Evolutionary conservation across 2,113 vertebrate species (phyloP).

Genomic region (Stigmatopora nigra): DNA sequence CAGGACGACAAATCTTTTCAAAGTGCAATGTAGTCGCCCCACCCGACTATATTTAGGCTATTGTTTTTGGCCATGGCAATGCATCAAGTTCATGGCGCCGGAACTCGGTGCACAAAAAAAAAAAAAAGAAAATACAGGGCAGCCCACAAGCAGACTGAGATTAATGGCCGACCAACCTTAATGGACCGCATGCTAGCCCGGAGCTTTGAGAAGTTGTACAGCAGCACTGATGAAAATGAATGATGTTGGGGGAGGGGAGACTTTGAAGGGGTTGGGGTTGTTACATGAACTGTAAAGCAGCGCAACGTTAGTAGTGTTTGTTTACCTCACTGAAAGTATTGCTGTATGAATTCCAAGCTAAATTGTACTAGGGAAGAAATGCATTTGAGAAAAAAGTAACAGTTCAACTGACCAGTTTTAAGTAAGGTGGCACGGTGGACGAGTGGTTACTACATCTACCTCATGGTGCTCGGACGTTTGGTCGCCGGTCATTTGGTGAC

Average conservation of each 20-base stretch:
- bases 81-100: constrained; percentile 5
- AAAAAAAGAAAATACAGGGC: constrained; percentile 2
- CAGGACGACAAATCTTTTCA: neutral
- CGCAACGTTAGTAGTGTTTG: constrained; percentile 1
- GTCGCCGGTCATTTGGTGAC: no score
- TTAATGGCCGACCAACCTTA: constrained; percentile 1
- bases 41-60: constrained; percentile 6
- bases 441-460: no score
- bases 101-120: neutral
- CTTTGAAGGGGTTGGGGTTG: neutral
- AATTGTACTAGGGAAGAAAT: no score
- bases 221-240: constrained; percentile 1
- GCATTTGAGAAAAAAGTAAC: no score
- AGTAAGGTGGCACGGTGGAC: no score
- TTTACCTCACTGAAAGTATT: neutral
- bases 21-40: neutral
- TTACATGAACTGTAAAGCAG: neutral
- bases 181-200: constrained; percentile 1
- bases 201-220: neutral
- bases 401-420: no score
- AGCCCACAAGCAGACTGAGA: constrained; percentile 6
- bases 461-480: no score
- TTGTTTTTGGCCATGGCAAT: neutral
- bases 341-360: neutral
- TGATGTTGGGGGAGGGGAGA: neutral